phyloP scores from a whole-genome alignment of 2,888 invertebrate species.

The Ophioninae sp. region DNA sequence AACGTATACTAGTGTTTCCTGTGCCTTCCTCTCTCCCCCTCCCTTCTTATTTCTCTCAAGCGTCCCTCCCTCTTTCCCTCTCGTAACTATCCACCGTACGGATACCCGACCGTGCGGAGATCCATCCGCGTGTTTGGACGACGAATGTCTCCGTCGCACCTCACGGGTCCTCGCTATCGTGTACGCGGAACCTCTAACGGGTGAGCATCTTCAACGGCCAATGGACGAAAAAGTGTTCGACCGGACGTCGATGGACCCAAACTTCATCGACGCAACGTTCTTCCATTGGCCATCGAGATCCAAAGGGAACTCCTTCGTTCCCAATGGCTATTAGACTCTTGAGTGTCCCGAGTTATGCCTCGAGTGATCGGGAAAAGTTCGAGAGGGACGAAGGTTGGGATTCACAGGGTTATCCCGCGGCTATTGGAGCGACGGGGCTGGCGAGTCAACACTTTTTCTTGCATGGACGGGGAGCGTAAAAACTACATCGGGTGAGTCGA shows the following conservation, averaged over 20 bases:
- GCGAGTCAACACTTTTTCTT: too few relatives aligned
- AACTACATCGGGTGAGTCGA: too few relatives aligned
- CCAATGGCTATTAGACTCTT: too few relatives aligned
- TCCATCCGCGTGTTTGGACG: neutral
- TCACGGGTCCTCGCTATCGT: constrained; percentile 65
- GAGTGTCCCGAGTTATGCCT: too few relatives aligned
- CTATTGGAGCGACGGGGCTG: too few relatives aligned
- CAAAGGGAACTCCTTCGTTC: neutral
- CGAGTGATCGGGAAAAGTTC: too few relatives aligned
- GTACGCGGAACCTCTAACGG: constrained; percentile 68
- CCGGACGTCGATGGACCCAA: neutral
- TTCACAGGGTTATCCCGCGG: too few relatives aligned
- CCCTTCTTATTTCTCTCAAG: constrained; percentile 33
- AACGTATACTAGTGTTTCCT: constrained; percentile 70
- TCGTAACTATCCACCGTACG: too few relatives aligned
- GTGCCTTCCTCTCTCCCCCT: constrained; percentile 66
- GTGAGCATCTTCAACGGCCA: constrained; percentile 66
- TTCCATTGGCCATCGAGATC: neutral
- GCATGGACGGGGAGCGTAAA: too few relatives aligned
- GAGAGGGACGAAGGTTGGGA: too few relatives aligned
- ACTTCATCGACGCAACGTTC: neutral
- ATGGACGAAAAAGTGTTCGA: neutral
- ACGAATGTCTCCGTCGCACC: constrained; percentile 39
- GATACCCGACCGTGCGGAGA: too few relatives aligned
- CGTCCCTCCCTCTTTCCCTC: constrained; percentile 66